Evolutionary conservation across 2,113 vertebrate species (phyloP).

Genomic region (Onychostoma macrolepis): DNA sequence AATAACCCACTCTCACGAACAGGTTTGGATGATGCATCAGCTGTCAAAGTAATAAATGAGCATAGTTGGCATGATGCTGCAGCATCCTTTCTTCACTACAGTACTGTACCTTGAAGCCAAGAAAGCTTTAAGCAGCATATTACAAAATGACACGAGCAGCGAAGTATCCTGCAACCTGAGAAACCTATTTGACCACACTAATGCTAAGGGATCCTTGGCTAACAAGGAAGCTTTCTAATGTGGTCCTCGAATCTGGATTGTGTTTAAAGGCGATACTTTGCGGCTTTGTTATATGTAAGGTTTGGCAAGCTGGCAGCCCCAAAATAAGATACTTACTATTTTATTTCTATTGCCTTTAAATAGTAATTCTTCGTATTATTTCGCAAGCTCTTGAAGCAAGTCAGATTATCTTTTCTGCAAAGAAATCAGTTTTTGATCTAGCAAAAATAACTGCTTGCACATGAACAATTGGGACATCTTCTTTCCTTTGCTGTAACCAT

Average conservation of each 20-base stretch:
- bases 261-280: slow-evolving; percentile 6
- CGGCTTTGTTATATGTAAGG: not conserved
- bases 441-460: not conserved
- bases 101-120: not conserved
- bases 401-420: not conserved
- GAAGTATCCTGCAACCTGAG: not conserved
- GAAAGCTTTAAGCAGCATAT: slow-evolving; percentile 9
- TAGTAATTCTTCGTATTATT: not conserved
- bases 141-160: not conserved
- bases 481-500: not conserved
- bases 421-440: not conserved
- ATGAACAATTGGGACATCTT: slow-evolving; percentile 4
- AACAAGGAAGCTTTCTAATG: slow-evolving; percentile 17
- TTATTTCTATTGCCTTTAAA: not conserved
- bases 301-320: not conserved
- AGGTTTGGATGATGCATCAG: slow-evolving; percentile 48
- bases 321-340: not conserved
- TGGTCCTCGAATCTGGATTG: not conserved
- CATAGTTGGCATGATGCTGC: slow-evolving; percentile 31
- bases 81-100: slow-evolving; percentile 8
- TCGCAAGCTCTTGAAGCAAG: not conserved
- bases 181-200: slow-evolving; percentile 16
- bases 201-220: slow-evolving; percentile 15
- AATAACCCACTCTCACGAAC: slow-evolving; percentile 45
- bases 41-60: slow-evolving; percentile 47